phyloP scores from a whole-genome alignment of 53 echinoderm and acorn worm species.

The Hippasteria phrygiana region DNA sequence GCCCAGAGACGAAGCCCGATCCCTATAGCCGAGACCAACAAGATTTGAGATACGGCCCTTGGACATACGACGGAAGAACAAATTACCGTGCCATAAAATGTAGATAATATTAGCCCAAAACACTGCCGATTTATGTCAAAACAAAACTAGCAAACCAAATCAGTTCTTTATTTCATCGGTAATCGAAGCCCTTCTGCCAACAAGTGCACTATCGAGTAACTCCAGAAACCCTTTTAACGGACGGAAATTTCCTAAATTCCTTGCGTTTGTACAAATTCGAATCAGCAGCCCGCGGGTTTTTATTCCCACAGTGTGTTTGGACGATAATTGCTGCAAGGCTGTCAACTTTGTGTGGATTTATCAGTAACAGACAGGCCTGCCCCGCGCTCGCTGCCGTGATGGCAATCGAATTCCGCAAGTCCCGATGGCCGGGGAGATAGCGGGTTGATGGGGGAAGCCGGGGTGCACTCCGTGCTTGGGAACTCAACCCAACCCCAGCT shows the following conservation, averaged over 20 bases:
- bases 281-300: not conserved
- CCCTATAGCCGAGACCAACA: no score
- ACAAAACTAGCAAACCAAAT: not conserved
- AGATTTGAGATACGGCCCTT: no score
- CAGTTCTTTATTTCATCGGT: slow-evolving; percentile 1
- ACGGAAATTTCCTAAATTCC: not conserved
- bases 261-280: not conserved
- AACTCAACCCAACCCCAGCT: slow-evolving; percentile 18
- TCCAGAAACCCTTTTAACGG: not conserved
- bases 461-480: no score
- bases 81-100: no score
- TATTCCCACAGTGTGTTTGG: slow-evolving; percentile 2
- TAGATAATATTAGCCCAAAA: not conserved
- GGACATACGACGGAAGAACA: no score
- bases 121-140: slow-evolving; percentile 13
- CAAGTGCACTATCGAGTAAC: slow-evolving; percentile 9
- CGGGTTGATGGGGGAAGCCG: slow-evolving; percentile 13
- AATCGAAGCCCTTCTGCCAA: slow-evolving; percentile 14
- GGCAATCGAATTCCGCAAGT: not conserved
- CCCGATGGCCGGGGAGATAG: slow-evolving; percentile 51
- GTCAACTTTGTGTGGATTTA: not conserved
- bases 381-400: not conserved
- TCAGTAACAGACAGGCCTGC: not conserved
- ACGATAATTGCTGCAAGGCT: not conserved
- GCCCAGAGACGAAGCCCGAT: no score